phyloP scores from a whole-genome alignment of 2,113 vertebrate genomes.

The Phyllostomus discolor region DNA sequence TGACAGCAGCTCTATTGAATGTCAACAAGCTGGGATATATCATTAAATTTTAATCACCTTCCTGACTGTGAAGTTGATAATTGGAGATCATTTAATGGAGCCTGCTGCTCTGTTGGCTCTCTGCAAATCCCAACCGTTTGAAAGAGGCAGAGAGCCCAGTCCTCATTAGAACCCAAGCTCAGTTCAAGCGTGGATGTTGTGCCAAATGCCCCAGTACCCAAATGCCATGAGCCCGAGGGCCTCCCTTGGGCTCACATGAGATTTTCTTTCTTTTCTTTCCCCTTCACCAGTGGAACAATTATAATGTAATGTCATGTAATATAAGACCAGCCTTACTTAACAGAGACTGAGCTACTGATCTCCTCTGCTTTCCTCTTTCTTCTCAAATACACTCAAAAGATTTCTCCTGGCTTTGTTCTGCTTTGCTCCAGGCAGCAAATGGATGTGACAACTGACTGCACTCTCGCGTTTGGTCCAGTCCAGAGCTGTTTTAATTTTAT shows the following conservation, averaged over 20 bases:
- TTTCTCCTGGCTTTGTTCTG: neutral
- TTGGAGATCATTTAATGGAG: constrained; percentile 42
- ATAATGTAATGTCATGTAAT: neutral
- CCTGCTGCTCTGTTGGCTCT: neutral
- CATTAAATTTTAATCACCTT: constrained; percentile 68
- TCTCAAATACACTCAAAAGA: neutral
- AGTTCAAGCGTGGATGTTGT: neutral
- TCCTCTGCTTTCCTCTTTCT: neutral
- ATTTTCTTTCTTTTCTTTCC: neutral
- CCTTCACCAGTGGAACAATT: neutral
- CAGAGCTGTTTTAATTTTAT: neutral
- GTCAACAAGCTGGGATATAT: constrained; percentile 50
- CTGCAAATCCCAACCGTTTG: neutral
- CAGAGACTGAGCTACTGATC: neutral
- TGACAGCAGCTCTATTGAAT: constrained; percentile 1
- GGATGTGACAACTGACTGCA: neutral
- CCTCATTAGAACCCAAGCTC: neutral
- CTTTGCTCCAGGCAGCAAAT: neutral
- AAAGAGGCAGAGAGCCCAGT: neutral
- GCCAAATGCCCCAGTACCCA: neutral
- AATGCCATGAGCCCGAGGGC: neutral
- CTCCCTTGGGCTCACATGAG: neutral
- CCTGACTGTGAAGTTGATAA: constrained; percentile 54
- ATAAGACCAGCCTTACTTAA: neutral
- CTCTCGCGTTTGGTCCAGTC: neutral